Evolutionary conservation across 1,140 invertebrate genomes (phyloP).

Genomic region (Drosophila guanche): DNA sequence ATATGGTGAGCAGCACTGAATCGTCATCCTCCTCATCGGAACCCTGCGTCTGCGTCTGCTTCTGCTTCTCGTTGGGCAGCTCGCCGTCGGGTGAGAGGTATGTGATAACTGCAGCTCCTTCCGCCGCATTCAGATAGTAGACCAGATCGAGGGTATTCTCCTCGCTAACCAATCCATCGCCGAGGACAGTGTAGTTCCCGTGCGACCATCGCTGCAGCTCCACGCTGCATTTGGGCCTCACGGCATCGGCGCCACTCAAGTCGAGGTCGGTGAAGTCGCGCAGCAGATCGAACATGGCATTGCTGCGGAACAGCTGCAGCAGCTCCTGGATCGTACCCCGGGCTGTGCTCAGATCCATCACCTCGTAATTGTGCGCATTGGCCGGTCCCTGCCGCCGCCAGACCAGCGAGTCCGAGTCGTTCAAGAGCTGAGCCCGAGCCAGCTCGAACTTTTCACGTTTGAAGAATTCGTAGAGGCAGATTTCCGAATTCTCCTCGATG

Average conservation of each 20-base stretch:
- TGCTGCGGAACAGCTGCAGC: constrained; percentile 85
- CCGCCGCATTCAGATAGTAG: constrained; percentile 85
- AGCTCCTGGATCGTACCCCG: constrained; percentile 83
- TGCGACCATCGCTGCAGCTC: constrained; percentile 88
- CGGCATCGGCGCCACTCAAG: constrained; percentile 81
- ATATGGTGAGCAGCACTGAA: constrained; percentile 84
- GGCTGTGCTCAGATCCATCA: constrained; percentile 84
- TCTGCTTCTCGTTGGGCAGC: constrained; percentile 29
- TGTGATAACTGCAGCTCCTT: constrained; percentile 83
- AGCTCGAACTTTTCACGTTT: constrained; percentile 84
- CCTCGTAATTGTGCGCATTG: constrained; percentile 86
- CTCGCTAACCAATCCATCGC: constrained; percentile 81
- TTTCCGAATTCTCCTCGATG: constrained; percentile 86
- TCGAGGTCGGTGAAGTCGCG: constrained; percentile 88
- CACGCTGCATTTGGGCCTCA: constrained; percentile 84
- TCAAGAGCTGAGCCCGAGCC: constrained; percentile 84
- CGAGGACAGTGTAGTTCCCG: constrained; percentile 86
- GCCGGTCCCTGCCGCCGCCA: constrained; percentile 87
- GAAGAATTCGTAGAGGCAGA: constrained; percentile 85
- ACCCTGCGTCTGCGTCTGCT: not conserved
- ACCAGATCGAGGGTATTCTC: constrained; percentile 85
- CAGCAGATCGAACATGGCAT: constrained; percentile 85
- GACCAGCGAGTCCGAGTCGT: constrained; percentile 63
- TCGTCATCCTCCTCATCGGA: constrained; percentile 55
- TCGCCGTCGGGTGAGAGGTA: constrained; percentile 85